Evolutionary conservation across 2,113 vertebrate genomes (phyloP), one percentile per base, ranked within the genome.

Genomic region (Paraplagusia blochii): DNA sequence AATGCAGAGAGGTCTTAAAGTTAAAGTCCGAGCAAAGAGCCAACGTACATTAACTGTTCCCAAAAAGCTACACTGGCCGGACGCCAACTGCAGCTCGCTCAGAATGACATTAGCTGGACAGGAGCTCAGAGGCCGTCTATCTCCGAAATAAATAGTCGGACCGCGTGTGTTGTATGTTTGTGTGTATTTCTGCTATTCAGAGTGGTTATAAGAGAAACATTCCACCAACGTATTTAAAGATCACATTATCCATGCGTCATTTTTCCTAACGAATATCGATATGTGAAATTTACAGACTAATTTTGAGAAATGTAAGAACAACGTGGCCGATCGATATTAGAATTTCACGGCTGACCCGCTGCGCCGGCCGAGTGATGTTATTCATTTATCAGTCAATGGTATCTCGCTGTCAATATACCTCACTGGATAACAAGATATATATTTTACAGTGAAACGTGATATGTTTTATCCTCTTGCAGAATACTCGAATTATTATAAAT

Each of bases 101-200:
- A 36, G 69, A 66, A 48, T 48, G 34, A 19, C 48, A 46, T 54
- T 43, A 62, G 58, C 51, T 50, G 49, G 22, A 57, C 53, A 17
- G 57, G 48, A 61, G 44, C 57, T 69, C 66, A 38, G 15, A 36
- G 55, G 62, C 63, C 80, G 82, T 78, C 66, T 69, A 77, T 69
- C 71, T 70, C 53, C 15, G 57, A 58, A 29, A 9, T 33, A 47
- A 53, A 54, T 17, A 42, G 16, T 49, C 11, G 36, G 43, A 47
- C 39, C 40, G n/a, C n/a, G 42, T 19, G 53, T 67, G 33, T 52
- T 52, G 22, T 29, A 29, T 29, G 6, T 29, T 29, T 29, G 22
- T 29, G 22, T 29, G 22, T 29, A 6, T 29, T 29, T 29, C 22
- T 2, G 22, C 22, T 29, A 2, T 29, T 4, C 22, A 29, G 22